phyloP scores from a whole-genome alignment of 2,113 vertebrate genomes.

The Petaurus breviceps region DNA sequence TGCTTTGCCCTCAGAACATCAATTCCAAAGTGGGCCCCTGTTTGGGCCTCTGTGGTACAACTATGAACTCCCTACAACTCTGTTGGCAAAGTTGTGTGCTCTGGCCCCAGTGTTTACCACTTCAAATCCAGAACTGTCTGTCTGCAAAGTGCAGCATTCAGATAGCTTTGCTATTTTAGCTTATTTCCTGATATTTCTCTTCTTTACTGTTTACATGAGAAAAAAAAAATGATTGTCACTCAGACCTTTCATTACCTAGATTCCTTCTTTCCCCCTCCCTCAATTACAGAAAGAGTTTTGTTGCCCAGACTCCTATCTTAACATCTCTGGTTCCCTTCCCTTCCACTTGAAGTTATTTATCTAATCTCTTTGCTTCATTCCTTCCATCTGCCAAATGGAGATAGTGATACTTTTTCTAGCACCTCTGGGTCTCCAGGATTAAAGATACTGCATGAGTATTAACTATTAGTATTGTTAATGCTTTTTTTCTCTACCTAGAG shows the following conservation, averaged over 20 bases:
- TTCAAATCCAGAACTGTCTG: conserved; percentile 32
- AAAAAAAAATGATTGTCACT: background rate
- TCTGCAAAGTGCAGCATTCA: background rate
- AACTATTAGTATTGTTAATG: conserved; percentile 63
- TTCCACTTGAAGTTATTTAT: conserved; percentile 41
- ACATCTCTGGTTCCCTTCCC: conserved; percentile 19
- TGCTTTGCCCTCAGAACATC: conserved; percentile 3
- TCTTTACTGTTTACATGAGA: background rate
- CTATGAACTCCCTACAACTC: background rate
- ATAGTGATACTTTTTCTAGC: conserved; percentile 54
- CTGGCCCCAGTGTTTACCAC: background rate
- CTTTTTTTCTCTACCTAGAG: conserved; percentile 77
- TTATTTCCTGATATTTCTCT: background rate
- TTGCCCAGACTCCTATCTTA: background rate
- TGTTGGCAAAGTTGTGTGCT: background rate
- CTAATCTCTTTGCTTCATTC: conserved; percentile 61
- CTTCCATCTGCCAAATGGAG: conserved; percentile 36
- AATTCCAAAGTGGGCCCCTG: conserved; percentile 7
- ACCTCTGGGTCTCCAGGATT: conserved; percentile 62
- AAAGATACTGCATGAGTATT: conserved; percentile 64
- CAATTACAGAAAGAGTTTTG: background rate
- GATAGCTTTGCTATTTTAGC: background rate
- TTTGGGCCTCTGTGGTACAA: conserved; percentile 29
- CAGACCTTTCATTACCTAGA: background rate
- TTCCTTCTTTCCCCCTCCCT: background rate